phyloP scores from a whole-genome alignment of 2,888 invertebrate species.

The Oscheius onirici region DNA sequence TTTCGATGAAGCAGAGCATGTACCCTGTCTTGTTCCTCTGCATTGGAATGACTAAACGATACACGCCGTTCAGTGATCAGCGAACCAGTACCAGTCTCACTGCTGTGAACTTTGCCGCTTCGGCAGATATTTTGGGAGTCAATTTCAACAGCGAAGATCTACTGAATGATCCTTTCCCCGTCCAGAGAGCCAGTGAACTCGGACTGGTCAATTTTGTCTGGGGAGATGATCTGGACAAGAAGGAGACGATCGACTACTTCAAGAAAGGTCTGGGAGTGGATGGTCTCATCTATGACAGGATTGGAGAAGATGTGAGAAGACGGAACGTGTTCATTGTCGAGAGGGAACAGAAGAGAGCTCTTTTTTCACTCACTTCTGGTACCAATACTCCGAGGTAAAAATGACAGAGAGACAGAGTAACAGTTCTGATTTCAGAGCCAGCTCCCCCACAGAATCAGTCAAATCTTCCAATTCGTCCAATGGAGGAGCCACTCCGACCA shows the following conservation, averaged over 20 bases:
- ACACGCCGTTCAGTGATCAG: constrained; percentile 79
- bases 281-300: constrained; percentile 91
- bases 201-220: constrained; percentile 90
- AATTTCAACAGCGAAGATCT: constrained; percentile 90
- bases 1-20: constrained; percentile 91
- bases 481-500: background rate
- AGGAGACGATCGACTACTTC: constrained; percentile 83
- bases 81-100: constrained; percentile 63
- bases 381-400: constrained; percentile 29
- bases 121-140: constrained; percentile 77
- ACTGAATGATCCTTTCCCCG: constrained; percentile 79
- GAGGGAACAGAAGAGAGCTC: constrained; percentile 58
- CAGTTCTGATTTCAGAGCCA: background rate
- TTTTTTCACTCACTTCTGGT: constrained; percentile 27
- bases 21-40: constrained; percentile 96
- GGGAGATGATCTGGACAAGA: constrained; percentile 93
- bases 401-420: background rate
- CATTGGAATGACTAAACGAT: constrained; percentile 80
- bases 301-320: constrained; percentile 65
- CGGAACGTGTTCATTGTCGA: constrained; percentile 68
- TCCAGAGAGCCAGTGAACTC: constrained; percentile 79
- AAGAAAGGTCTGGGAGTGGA: constrained; percentile 91
- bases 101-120: constrained; percentile 67
- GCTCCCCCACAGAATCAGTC: constrained; percentile 7
- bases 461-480: background rate